Evolutionary conservation across 2,113 vertebrate species (phyloP).

Genomic region (Orientallactaga bullata): DNA sequence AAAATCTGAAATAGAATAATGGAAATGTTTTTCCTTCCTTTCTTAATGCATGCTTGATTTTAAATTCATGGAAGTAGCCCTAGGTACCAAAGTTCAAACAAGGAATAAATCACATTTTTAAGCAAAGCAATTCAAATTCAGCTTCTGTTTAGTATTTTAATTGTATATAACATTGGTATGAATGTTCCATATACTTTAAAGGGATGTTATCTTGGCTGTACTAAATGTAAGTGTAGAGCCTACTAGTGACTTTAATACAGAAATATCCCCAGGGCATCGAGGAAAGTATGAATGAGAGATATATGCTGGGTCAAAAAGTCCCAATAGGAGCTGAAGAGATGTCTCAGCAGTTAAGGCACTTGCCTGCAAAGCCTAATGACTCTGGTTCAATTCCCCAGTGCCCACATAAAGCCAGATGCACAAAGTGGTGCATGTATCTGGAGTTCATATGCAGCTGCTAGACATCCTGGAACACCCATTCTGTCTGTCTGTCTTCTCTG

Average conservation of each 20-base stretch:
- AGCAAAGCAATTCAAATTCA: constrained; percentile 49
- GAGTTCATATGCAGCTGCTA: too few species aligned
- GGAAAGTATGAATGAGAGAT: background rate
- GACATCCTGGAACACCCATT: background rate
- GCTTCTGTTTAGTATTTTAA: constrained; percentile 66
- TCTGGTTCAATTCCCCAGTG: too few species aligned
- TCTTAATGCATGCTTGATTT: constrained; percentile 40
- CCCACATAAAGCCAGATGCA: too few species aligned
- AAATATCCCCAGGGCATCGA: background rate
- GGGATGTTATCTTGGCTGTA: background rate
- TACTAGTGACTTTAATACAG: background rate
- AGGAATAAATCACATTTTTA: constrained; percentile 74
- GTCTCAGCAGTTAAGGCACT: too few species aligned
- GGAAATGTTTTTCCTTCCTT: constrained; percentile 53
- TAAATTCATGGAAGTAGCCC: constrained; percentile 58
- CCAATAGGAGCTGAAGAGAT: background rate
- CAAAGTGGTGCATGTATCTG: too few species aligned
- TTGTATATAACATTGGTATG: constrained; percentile 44
- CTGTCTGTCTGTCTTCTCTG: too few species aligned
- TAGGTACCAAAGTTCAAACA: constrained; percentile 73
- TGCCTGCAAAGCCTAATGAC: too few species aligned
- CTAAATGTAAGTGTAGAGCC: constrained; percentile 32
- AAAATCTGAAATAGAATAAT: constrained; percentile 50
- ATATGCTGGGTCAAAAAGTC: background rate
- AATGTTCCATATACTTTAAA: constrained; percentile 53